phyloP scores from a whole-genome alignment of 2,888 invertebrate genomes.

The Aphidius colemani region DNA sequence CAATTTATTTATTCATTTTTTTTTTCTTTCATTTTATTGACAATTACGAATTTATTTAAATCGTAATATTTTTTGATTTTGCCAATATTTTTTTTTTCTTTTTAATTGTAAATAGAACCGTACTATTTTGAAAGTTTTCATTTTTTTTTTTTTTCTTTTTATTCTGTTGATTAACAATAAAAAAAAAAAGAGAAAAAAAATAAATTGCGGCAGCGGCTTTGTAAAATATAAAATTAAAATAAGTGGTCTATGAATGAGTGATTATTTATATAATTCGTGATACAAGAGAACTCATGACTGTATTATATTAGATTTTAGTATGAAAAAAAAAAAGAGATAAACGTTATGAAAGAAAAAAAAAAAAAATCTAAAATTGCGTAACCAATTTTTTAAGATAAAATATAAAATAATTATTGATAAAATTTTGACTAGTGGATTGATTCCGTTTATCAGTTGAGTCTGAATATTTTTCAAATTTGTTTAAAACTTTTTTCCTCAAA shows the following conservation, averaged over 20 bases:
- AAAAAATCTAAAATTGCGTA: constrained; percentile 3
- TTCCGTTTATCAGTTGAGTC: not conserved
- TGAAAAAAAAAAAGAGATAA: constrained; percentile 17
- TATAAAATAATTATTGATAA: constrained; percentile 49
- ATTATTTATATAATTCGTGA: constrained; percentile 52
- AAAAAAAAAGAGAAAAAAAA: constrained; percentile 17
- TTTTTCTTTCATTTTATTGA: too few relatives aligned
- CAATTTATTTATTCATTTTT: too few relatives aligned
- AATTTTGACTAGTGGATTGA: constrained; percentile 31
- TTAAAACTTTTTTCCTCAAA: not conserved
- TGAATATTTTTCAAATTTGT: constrained; percentile 19
- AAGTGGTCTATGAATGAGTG: constrained; percentile 29
- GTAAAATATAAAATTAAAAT: constrained; percentile 21
- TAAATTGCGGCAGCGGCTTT: not conserved
- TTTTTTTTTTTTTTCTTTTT: constrained; percentile 22
- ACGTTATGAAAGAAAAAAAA: constrained; percentile 18
- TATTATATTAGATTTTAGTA: constrained; percentile 51
- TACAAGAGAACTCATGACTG: constrained; percentile 50
- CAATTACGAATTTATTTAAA: too few relatives aligned
- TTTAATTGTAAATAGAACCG: too few relatives aligned
- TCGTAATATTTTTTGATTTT: too few relatives aligned
- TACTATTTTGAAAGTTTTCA: not conserved
- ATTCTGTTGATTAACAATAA: constrained; percentile 13
- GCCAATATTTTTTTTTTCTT: too few relatives aligned
- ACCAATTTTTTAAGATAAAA: constrained; percentile 15